A percentile compares a stretch with the other conserved stretches of the same genome.
Evolutionary conservation across 2,113 vertebrate species (phyloP).

Genomic region (Lipophrys pholis): DNA sequence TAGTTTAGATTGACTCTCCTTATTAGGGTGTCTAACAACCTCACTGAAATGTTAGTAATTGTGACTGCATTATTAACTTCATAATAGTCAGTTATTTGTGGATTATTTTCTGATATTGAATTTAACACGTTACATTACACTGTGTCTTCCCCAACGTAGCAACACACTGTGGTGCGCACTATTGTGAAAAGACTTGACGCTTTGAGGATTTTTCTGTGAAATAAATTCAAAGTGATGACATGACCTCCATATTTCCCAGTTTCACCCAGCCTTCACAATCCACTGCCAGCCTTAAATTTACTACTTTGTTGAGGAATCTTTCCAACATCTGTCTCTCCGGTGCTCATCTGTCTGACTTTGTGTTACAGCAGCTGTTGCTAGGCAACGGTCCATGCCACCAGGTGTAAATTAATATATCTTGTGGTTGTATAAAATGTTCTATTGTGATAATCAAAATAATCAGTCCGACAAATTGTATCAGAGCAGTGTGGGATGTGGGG

Average conservation of each 20-base stretch:
- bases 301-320: background rate
- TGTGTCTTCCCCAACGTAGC: too few species aligned
- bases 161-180: too few species aligned
- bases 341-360: conserved; percentile 5
- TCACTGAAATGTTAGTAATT: too few species aligned
- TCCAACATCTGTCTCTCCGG: conserved; percentile 19
- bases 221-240: background rate
- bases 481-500: background rate
- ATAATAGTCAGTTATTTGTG: too few species aligned
- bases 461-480: background rate
- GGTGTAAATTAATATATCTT: conserved; percentile 24
- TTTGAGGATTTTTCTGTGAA: too few species aligned
- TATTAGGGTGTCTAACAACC: too few species aligned
- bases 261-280: background rate
- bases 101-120: too few species aligned
- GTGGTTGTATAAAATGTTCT: background rate
- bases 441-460: background rate
- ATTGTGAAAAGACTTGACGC: too few species aligned
- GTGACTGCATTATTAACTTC: too few species aligned
- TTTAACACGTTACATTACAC: too few species aligned
- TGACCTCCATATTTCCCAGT: conserved; percentile 1
- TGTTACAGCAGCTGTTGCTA: conserved; percentile 18
- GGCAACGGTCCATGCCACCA: conserved; percentile 22
- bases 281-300: background rate
- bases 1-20: too few species aligned